Conservation (phyloP, 2,797 vertebrate genomes). For the Lithobates pipiens region DNA sequence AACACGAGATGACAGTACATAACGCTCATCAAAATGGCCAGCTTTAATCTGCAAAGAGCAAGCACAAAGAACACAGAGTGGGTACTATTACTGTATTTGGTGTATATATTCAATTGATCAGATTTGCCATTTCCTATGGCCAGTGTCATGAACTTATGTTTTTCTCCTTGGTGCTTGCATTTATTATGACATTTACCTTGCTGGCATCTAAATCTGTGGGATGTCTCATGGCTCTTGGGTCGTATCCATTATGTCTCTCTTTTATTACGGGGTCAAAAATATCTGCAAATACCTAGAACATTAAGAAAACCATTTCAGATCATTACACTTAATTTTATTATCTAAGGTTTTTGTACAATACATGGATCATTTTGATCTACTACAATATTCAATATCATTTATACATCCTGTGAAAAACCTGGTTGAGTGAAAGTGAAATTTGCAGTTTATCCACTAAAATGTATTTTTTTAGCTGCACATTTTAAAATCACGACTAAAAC, state of each 20-base stretch:
- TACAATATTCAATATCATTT: too few relatives aligned
- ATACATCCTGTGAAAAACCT: too few relatives aligned
- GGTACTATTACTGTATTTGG: not conserved
- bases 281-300: conserved; percentile 88
- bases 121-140: not conserved
- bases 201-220: conserved; percentile 88
- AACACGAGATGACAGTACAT: conserved; percentile 93
- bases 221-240: conserved; percentile 90
- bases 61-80: not conserved
- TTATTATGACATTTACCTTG: conserved; percentile 79
- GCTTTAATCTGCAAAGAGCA: conserved; percentile 80
- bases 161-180: not conserved
- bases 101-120: not conserved
- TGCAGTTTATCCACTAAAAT: too few relatives aligned
- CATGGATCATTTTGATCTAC: too few relatives aligned
- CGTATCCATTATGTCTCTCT: conserved; percentile 95
- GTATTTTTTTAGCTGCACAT: too few relatives aligned
- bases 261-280: conserved; percentile 91
- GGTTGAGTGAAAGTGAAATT: too few relatives aligned
- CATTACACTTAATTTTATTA: not conserved
- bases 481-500: too few relatives aligned
- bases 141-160: not conserved
- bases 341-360: too few relatives aligned
- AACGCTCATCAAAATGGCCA: conserved; percentile 91
- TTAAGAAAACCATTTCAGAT: not conserved